Evolutionary conservation across 2,888 invertebrate genomes (phyloP), one percentile per base, ranked within the genome.

Genomic region (Flabesymbios commensalis): DNA sequence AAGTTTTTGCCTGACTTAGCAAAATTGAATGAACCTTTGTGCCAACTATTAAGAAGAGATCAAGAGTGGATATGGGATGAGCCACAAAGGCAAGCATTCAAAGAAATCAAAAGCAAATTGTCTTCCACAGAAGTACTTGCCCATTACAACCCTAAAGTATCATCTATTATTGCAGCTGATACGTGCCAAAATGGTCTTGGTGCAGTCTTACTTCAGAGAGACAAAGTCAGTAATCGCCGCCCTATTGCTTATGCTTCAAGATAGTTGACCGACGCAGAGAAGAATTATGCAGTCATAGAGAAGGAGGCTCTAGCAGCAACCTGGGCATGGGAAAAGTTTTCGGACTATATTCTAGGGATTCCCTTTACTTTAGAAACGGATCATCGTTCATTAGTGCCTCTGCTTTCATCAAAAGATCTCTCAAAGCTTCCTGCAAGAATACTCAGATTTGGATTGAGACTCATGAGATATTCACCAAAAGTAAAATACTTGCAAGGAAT

Each of bases 261-360:
- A 63, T 69, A 74, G n/a, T 57, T 81, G 28, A 72, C 70, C 41
- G 61, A 58, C 2, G 66, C 77, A 2, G 79, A 82, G 63, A 67
- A 64, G 24, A 59, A 73, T 24, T 82, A 80, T 58, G 76, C 77
- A 0, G 77, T 80, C 63, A 80, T 81, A 14, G 80, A 83, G 61
- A 79, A 79, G 63, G 79, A 83, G 68, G 75, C 78, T 0, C 61
- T 82, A 7, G 80, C 76, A 7, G 57, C 62, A 10, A 68, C 69
- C 26, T 68, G 64, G 59, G 66, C 64, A 2, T 69, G 64, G 51
- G 77, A 81, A 56, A 69, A 71, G 57, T 77, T 81, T 56, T 57
- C 70, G 48, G 73, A 81, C 32, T 81, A 72, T 59, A 51, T 81
- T 14, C 63, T 66, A 5, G 79, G 78, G 10, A 67, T 66, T 32